Base-by-base conservation (phyloP, 2,888 invertebrate genomes). In the Acrobasis suavella region DNA sequence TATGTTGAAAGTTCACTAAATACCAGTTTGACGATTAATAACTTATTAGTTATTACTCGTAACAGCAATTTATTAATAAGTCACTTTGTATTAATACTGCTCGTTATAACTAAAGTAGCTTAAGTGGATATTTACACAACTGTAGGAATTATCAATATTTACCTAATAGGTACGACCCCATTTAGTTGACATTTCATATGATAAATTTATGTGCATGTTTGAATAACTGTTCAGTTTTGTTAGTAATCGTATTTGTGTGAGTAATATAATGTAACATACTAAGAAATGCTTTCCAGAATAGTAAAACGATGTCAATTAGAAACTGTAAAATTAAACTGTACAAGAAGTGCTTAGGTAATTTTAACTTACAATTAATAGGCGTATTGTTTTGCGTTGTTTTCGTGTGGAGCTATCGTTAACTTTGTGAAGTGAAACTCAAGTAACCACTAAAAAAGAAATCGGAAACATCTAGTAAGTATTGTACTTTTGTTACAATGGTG, bases 31-130 rank as follows among this genome's bases (percentile, higher is more conserved):
- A 38, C 38, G 32, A 38, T 55, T 38, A 55, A 55, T 10, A 50
- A 14, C 1, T 16, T 50, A n/a, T n/a, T n/a, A n/a, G n/a, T 50
- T 50, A 50, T 50, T 3, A 64, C 59, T 60, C 50, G 54, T 66
- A 32, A 62, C 39, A 62, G 60, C 14, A 12, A 46, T 6, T 6
- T 3, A 14, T 46, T 46, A 46, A 1, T 14, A 46, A 46, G 46
- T 46, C 2, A 14, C 46, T 46, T 46, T 14, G 46, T 46, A 46
- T 46, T 46, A 2, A 32, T 32, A 32, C 8, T 32, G 7, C 0
- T 32, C 22, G 1, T 22, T 2, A 22, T 22, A 22, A 22, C 22
- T 22, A 7, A 32, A 46, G 12, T 46, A n/a, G 46, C 46, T 46
- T 14, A 7, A 6, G 12, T 46, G 2, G 9, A 52, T 32, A 55